phyloP scores from a whole-genome alignment of 1,140 invertebrate genomes.

The Metaphire vulgaris region DNA sequence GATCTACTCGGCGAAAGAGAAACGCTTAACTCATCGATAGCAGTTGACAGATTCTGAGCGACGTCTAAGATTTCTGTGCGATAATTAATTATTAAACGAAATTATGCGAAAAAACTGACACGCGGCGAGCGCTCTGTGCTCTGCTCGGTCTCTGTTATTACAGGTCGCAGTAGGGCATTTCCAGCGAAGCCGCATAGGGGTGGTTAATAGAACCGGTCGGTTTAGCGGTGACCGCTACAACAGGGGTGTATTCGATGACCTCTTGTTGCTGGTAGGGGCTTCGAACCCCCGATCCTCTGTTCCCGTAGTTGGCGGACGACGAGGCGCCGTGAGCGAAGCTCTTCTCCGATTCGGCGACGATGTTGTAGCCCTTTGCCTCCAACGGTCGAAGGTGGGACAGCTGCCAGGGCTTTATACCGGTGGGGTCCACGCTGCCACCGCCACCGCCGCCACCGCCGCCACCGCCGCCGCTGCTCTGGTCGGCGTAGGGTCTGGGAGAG shows the following conservation, averaged over 20 bases:
- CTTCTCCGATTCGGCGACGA: neutral
- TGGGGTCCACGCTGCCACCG: slow-evolving; percentile 16
- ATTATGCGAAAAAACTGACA: too few relatives aligned
- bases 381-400: slow-evolving; percentile 22
- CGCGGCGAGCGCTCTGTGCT: too few relatives aligned
- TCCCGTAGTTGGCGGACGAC: neutral
- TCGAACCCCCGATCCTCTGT: neutral
- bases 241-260: neutral
- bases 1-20: too few relatives aligned
- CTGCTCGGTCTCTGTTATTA: too few relatives aligned
- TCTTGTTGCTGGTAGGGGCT: neutral
- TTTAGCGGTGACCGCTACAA: neutral
- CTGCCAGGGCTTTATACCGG: slow-evolving; percentile 27
- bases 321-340: too few relatives aligned
- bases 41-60: too few relatives aligned
- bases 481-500: neutral
- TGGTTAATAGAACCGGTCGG: neutral
- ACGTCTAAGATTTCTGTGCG: too few relatives aligned
- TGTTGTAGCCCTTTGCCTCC: slow-evolving; percentile 20
- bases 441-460: too few relatives aligned
- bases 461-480: neutral
- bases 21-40: too few relatives aligned
- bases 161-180: neutral
- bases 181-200: neutral
- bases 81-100: too few relatives aligned